Percentiles rank a stretch among this genome's conserved stretches.
phyloP scores from a whole-genome alignment of 37 sponge, comb jelly and placozoan species.

The Geodia barretti region DNA sequence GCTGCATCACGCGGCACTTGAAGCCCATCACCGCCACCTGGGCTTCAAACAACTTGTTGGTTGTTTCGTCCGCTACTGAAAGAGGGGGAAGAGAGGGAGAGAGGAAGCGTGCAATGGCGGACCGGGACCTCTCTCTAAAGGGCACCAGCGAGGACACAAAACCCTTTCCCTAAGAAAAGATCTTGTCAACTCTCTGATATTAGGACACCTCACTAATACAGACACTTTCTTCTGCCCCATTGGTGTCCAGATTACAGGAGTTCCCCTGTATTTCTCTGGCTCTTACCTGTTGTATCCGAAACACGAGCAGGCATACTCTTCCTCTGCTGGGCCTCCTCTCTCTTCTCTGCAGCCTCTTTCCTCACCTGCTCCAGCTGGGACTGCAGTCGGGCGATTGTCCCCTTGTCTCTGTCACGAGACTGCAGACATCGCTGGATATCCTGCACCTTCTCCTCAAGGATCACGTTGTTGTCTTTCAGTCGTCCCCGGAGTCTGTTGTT shows the following conservation, averaged over 20 bases:
- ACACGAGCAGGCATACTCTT: neutral
- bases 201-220: too few relatives aligned
- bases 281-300: neutral
- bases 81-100: neutral
- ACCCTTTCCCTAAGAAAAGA: too few relatives aligned
- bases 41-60: constrained; percentile 56
- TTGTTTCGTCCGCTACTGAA: constrained; percentile 19
- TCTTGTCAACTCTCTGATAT: too few relatives aligned
- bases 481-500: constrained; percentile 4
- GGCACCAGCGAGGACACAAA: neutral
- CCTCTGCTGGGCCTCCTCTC: neutral
- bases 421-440: constrained; percentile 6
- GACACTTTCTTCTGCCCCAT: too few relatives aligned
- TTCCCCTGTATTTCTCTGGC: neutral
- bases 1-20: constrained; percentile 56
- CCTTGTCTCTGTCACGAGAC: neutral
- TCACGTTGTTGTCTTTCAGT: constrained; percentile 22
- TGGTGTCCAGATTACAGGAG: too few relatives aligned
- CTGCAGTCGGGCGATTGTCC: neutral
- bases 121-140: constrained; percentile 1
- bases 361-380: neutral
- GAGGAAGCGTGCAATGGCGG: too few relatives aligned
- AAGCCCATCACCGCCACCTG: constrained; percentile 64
- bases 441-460: constrained; percentile 28
- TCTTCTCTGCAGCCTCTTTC: neutral